Evolutionary conservation across 92 coral and sea anemone species (phyloP), one percentile per base, ranked within the genome.

Genomic region (Umimayanthus kanabou): DNA sequence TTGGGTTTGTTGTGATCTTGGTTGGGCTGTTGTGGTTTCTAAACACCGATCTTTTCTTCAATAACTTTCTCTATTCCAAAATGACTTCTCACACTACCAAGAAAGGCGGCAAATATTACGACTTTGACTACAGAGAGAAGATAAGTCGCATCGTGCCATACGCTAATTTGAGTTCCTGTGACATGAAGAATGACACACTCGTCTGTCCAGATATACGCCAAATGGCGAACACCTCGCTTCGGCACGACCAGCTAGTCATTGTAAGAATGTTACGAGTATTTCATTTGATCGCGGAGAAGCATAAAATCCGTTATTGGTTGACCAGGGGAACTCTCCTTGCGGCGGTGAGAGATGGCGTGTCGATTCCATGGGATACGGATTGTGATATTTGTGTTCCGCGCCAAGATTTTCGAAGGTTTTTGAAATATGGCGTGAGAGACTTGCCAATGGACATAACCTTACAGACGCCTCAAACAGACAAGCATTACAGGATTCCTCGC

Each of bases 121-220:
- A 9, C 26, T 37, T 39, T 20, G 22, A 22, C 67, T 42, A 76
- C 29, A 42, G 13, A 42, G 66, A 23, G 4, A 25, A 42, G 22
- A 18, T 25, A n/a, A 47, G 76, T 3, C 81, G 6, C 33, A 26
- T 43, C 29, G 64, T 49, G 20, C 81, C 81, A 25, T 78, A 78
- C 58, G 81, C 65, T 10, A 78, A 78, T 40, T 50, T 78, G 61
- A 78, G 82, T 47, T 78, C 66, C 5, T 78, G 82, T 50, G 67
- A 78, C 61, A n/a, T 78, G 82, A 22, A 23, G 22, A 78, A 78
- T 37, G 40, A 26, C 37, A 78, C 82, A 11, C 37, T 78, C 16
- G 42, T n/a, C 14, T 78, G 82, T 43, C 82, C 82, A 50, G 82
- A 78, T 78, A 49, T 78, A 47, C 82, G 82, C 20, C 39, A 45